These are phyloP conservation scores for Percina caprodes DNA, from an alignment of 2,113 vertebrate genomes.

Conservation along the genomic window DNA sequence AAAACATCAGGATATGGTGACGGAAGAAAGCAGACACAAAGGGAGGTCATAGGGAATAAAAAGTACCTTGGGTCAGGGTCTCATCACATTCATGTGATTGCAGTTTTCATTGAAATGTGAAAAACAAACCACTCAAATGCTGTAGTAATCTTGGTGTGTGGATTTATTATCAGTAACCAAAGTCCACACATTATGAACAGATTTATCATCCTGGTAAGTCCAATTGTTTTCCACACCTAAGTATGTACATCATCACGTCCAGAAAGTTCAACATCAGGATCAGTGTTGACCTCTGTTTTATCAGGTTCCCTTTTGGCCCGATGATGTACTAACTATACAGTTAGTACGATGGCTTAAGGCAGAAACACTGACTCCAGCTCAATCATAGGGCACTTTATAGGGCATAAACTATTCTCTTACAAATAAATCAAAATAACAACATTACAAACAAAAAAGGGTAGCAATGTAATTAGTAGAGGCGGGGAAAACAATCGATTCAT, in stretches of 20 bases:
- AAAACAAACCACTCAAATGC: not conserved
- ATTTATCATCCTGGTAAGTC: conserved; percentile 10
- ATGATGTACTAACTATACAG: not conserved
- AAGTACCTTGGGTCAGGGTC: not conserved
- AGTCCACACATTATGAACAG: conserved; percentile 38
- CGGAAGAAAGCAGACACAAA: not conserved
- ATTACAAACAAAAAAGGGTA: too few relatives aligned
- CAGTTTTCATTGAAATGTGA: conserved; percentile 8
- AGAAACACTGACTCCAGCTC: conserved; percentile 8
- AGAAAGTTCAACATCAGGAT: not conserved
- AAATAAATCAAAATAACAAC: too few relatives aligned
- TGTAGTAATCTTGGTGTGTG: not conserved
- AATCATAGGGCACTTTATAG: not conserved
- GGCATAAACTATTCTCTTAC: too few relatives aligned
- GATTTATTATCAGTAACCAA: conserved; percentile 45
- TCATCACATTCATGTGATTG: conserved; percentile 5
- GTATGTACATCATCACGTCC: conserved; percentile 45
- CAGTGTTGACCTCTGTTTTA: conserved; percentile 11
- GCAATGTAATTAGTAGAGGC: too few relatives aligned
- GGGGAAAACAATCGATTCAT: too few relatives aligned
- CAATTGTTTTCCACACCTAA: conserved; percentile 7
- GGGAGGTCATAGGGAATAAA: not conserved
- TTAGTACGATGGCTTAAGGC: not conserved
- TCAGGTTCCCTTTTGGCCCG: conserved; percentile 2
- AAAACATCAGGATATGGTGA: conserved; percentile 27